Conservation (phyloP, 1,140 invertebrate species). For the Potamilus streckersoni region DNA sequence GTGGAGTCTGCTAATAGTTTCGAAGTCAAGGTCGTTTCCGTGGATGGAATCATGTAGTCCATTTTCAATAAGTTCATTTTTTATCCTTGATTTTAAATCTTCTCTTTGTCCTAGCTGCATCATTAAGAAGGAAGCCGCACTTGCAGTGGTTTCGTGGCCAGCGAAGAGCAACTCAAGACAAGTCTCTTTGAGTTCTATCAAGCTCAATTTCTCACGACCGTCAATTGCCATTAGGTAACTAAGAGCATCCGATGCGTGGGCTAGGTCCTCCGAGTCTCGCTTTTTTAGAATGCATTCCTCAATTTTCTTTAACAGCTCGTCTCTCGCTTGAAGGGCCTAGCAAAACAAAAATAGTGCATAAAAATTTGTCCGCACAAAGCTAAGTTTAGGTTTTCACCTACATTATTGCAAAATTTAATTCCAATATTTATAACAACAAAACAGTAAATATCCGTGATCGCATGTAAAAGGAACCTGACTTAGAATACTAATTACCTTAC, state of each 20-base stretch:
- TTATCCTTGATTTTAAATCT: constrained; percentile 31
- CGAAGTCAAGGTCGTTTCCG: constrained; percentile 28
- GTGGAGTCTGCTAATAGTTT: constrained; percentile 34
- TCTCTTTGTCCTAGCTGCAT: constrained; percentile 37
- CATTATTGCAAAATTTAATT: no score
- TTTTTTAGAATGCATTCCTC: no score
- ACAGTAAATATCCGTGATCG: no score
- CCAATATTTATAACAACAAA: no score
- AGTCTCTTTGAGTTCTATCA: constrained; percentile 30
- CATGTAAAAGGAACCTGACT: no score
- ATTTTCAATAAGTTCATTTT: constrained; percentile 17
- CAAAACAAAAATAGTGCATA: no score
- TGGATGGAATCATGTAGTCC: constrained; percentile 20
- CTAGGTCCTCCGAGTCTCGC: no score
- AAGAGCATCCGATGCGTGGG: no score
- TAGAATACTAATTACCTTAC: no score
- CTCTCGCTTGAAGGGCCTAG: constrained; percentile 26
- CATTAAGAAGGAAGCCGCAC: constrained; percentile 30
- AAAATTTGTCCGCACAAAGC: no score
- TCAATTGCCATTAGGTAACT: no score
- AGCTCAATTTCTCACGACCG: neutral
- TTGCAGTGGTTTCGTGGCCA: constrained; percentile 34
- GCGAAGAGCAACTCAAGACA: constrained; percentile 40
- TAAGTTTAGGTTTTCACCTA: no score
- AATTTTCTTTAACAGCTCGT: constrained; percentile 2